A percentile compares a stretch with the other conserved stretches of the same genome.
These are phyloP conservation scores for Brachymystax lenok DNA, from an alignment of 2,797 vertebrate species.

Conservation along the genomic window DNA sequence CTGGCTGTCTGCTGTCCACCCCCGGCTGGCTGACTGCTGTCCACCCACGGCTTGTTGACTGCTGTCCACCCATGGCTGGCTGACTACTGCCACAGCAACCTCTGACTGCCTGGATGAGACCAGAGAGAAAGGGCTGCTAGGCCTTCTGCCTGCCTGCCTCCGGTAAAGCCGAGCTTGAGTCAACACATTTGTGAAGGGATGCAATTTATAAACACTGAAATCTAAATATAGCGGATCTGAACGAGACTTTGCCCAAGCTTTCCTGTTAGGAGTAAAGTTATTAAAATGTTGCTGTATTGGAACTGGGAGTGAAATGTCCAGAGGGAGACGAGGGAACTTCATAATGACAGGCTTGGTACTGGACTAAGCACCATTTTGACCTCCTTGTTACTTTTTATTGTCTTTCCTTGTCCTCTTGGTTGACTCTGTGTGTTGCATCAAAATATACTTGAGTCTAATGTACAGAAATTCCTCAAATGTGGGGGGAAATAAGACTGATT, in stretches of 20 bases:
- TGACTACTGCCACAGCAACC: background rate
- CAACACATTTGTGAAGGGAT: slow-evolving; percentile 30
- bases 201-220: slow-evolving; percentile 42
- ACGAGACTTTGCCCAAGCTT: slow-evolving; percentile 30
- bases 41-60: background rate
- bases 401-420: slow-evolving; percentile 42
- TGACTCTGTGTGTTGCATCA: slow-evolving; percentile 31
- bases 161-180: slow-evolving; percentile 3
- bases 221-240: slow-evolving; percentile 49
- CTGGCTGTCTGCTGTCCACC: background rate
- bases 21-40: background rate
- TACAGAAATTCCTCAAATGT: slow-evolving; percentile 32
- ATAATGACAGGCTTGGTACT: slow-evolving; percentile 28
- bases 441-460: slow-evolving; percentile 47
- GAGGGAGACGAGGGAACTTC: slow-evolving; percentile 24
- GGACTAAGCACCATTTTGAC: slow-evolving; percentile 33
- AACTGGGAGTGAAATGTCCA: background rate
- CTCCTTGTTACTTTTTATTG: slow-evolving; percentile 27
- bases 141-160: background rate
- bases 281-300: slow-evolving; percentile 26
- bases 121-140: background rate
- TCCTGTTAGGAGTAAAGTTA: slow-evolving; percentile 45
- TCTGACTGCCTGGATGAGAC: background rate
- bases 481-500: slow-evolving; percentile 41
- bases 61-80: background rate